Base-by-base conservation (phyloP, 2,888 invertebrate species). In the Orchesella flavescens region DNA sequence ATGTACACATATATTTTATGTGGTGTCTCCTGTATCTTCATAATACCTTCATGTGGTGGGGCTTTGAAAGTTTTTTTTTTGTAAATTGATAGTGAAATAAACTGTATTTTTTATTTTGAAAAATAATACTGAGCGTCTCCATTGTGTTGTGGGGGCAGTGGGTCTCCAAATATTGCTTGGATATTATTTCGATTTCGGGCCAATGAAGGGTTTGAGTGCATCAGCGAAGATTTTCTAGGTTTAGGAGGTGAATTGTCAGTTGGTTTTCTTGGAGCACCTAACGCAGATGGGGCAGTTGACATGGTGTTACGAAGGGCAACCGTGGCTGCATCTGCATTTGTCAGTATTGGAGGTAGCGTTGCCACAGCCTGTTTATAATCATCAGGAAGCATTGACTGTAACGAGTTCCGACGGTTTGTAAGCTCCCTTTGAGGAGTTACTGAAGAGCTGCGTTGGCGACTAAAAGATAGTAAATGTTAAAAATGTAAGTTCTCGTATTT, bases 341-440 rank as follows among this genome's bases (percentile, higher is more conserved):
- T 19, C 17, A 81, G 57, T 23, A 87, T 87, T 21, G 87, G 87
- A 13, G 87, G 87, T 17, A 87, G 63, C 1, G 87, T 87, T 10
- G 87, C 87, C 3, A 87, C 87, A 46, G 71, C 61, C 21, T 86
- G 74, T 57, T 85, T 87, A 61, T 87, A 87, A 66, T 87, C 81
- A 21, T 85, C 84, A 10, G 87, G 87, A 61, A 87, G 78, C 13
- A 84, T 15, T 3, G 85, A 77, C 21, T 82, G 83, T 13, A 76
- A 19, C 4, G 83, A 79, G 34, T 84, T 80, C n/a, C 84, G 34
- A 43, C 81, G 43, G 61, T 53, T 68, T 7, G 66, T n/a, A 21
- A 21, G 23, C 17, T 73, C 66, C 7, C 65, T 66, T 43, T 82
- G 57, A 12, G 77, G 55, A 10, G 72, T 68, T 1, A 77, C 82